A percentile compares a stretch with the other conserved stretches of the same genome.
phyloP scores from a whole-genome alignment of 92 coral and sea anemone genomes.

The Porites divaricata region DNA sequence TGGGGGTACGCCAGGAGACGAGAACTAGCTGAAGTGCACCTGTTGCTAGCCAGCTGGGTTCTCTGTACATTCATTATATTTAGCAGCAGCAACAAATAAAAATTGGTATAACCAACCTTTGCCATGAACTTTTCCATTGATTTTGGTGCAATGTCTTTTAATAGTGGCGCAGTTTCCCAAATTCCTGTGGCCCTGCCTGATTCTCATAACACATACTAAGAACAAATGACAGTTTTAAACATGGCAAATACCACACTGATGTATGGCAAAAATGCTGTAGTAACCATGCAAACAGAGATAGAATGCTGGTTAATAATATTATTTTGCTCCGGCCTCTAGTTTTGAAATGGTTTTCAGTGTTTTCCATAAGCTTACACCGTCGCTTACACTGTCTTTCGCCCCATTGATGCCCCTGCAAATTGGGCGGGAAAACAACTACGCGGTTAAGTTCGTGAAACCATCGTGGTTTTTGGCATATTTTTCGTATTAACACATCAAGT shows the following conservation, averaged over 20 bases:
- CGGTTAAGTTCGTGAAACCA: too few species aligned
- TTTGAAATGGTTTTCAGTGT: too few species aligned
- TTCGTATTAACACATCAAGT: too few species aligned
- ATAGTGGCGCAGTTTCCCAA: conserved; percentile 15
- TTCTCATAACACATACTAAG: conserved; percentile 31
- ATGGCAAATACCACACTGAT: background rate
- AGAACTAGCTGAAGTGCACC: background rate
- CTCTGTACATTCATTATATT: background rate
- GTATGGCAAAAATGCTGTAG: background rate
- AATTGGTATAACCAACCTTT: conserved; percentile 1
- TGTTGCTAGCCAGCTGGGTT: background rate
- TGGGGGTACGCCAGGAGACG: too few species aligned
- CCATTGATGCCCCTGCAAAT: too few species aligned
- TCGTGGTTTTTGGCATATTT: too few species aligned
- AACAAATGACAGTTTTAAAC: background rate
- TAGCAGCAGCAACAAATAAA: background rate
- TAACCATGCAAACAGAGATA: background rate
- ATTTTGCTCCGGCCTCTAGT: background rate
- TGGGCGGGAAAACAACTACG: too few species aligned
- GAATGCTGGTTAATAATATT: background rate
- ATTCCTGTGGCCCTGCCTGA: conserved; percentile 8
- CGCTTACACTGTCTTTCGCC: too few species aligned
- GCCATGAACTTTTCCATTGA: conserved; percentile 13
- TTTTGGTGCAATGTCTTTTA: conserved; percentile 3
- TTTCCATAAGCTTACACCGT: too few species aligned